phyloP scores from a whole-genome alignment of 30 jellyfish, hydroid and myxozoan species.

The Turritopsis rubra region DNA sequence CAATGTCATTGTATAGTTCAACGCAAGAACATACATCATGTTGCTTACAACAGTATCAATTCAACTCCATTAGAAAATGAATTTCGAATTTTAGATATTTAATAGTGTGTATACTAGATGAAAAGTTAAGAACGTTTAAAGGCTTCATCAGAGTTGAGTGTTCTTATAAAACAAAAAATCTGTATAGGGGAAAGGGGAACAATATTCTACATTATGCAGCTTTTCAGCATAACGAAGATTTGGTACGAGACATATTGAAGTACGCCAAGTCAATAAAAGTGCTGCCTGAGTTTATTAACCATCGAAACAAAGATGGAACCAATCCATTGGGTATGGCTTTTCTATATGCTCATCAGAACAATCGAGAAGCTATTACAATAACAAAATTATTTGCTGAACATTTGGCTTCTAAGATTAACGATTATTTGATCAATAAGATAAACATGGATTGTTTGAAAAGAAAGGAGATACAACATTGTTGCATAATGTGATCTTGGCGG shows the following conservation, averaged over 20 bases:
- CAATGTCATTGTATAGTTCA: too few relatives aligned
- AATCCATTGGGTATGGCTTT: conserved; percentile 20
- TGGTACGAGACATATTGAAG: neutral
- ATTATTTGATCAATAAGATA: neutral
- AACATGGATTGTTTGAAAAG: neutral
- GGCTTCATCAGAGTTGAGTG: too few relatives aligned
- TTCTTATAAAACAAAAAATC: neutral
- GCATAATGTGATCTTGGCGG: neutral
- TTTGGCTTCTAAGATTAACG: neutral
- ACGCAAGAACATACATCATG: too few relatives aligned
- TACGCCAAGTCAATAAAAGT: neutral
- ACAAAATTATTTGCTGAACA: neutral
- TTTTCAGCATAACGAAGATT: neutral
- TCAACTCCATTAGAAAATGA: too few relatives aligned
- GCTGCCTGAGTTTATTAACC: neutral
- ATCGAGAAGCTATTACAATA: neutral
- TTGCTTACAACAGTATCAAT: too few relatives aligned
- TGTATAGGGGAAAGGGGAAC: neutral
- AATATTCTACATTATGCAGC: neutral
- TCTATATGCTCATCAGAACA: neutral
- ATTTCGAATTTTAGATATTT: too few relatives aligned
- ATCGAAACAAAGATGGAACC: conserved; percentile 16
- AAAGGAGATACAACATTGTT: neutral
- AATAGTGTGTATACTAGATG: too few relatives aligned
- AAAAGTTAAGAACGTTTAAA: too few relatives aligned